Conservation (phyloP, 2,888 invertebrate species). For the Pseudolycoriella hygida region DNA sequence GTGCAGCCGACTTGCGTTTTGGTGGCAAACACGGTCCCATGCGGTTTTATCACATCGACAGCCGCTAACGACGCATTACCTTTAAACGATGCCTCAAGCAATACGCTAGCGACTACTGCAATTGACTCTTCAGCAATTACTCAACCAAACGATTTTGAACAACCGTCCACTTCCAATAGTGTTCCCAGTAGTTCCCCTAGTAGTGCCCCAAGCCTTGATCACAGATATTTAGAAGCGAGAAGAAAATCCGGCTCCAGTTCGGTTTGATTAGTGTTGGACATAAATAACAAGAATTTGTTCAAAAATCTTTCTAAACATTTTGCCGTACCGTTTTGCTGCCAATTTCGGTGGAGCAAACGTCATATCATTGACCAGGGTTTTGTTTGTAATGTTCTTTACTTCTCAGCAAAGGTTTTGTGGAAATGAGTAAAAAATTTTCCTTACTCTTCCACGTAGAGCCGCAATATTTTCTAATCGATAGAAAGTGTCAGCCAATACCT, state of each 20-base stretch:
- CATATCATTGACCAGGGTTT: no score
- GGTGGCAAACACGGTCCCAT: neutral
- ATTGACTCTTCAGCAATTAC: neutral
- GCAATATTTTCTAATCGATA: no score
- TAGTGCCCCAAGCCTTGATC: neutral
- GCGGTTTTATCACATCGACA: neutral
- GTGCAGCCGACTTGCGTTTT: constrained; percentile 10
- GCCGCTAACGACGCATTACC: neutral
- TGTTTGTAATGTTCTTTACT: no score
- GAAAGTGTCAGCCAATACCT: no score
- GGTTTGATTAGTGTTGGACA: no score
- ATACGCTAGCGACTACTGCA: neutral
- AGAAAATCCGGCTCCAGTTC: neutral
- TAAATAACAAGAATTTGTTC: no score
- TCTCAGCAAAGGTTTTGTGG: no score
- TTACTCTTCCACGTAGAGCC: no score
- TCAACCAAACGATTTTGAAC: neutral
- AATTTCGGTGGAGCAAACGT: no score
- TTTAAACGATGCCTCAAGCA: neutral
- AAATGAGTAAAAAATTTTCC: no score
- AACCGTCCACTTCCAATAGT: constrained; percentile 2
- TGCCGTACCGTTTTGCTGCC: no score
- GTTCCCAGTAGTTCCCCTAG: neutral
- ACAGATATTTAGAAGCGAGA: neutral
- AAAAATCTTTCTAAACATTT: no score